A percentile compares a stretch with the other conserved stretches of the same genome.
Conservation (phyloP, 2,888 invertebrate genomes). For the Drosophila anomalipes region DNA sequence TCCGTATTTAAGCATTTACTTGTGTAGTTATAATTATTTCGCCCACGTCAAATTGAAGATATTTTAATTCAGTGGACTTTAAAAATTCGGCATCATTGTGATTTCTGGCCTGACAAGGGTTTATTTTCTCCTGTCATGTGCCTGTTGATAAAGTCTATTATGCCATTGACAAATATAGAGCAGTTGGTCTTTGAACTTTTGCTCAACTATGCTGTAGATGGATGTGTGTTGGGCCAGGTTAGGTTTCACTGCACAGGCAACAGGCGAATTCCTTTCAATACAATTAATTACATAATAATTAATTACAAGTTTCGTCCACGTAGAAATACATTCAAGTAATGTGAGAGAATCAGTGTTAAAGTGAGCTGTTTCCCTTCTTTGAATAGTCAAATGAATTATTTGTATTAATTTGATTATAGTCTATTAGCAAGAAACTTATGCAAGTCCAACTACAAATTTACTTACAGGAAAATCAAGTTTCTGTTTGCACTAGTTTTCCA, state of each 20-base stretch:
- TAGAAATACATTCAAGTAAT: neutral
- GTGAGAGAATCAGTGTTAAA: neutral
- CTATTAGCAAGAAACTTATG: neutral
- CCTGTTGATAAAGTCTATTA: slow-evolving; percentile 30
- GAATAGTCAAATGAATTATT: neutral
- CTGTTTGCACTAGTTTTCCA: neutral
- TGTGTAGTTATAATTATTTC: rapidly evolving
- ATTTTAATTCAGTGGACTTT: neutral
- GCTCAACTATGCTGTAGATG: neutral
- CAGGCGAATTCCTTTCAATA: neutral
- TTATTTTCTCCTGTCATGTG: slow-evolving; percentile 24
- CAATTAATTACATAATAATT: neutral
- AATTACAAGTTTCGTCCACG: neutral
- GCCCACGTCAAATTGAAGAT: neutral
- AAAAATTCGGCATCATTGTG: neutral
- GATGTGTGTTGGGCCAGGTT: slow-evolving; percentile 11
- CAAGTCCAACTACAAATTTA: neutral
- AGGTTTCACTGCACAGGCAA: neutral
- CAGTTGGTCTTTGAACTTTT: neutral
- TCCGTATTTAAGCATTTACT: neutral
- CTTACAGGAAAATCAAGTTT: neutral
- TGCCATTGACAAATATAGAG: slow-evolving; percentile 39
- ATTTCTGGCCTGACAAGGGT: slow-evolving; percentile 9
- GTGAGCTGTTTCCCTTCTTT: neutral
- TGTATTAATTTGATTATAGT: neutral